phyloP scores from a whole-genome alignment of 35 echinoderm and acorn worm genomes.

The Strongylocentrotus purpuratus region DNA sequence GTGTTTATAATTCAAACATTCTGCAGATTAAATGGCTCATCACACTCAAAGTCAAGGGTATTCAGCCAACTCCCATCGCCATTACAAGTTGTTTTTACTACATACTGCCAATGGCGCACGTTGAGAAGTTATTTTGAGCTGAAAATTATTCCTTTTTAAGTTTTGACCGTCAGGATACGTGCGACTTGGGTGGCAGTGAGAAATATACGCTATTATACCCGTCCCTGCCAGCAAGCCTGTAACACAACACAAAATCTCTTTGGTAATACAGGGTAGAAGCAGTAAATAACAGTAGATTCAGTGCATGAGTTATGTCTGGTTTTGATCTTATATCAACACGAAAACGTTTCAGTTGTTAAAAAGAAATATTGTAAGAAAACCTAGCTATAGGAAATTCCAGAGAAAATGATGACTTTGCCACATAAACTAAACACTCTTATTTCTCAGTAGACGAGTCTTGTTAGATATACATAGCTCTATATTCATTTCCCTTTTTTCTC shows the following conservation, averaged over 20 bases:
- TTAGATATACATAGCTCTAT: no score
- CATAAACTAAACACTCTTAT: no score
- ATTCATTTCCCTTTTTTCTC: no score
- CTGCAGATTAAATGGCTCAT: not conserved
- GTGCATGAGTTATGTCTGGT: no score
- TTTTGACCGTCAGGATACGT: not conserved
- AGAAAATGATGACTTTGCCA: not conserved
- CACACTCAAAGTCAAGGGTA: not conserved
- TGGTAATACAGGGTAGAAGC: no score
- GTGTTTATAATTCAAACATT: conserved; percentile 8
- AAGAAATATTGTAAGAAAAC: not conserved
- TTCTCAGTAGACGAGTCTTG: no score
- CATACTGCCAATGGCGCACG: not conserved
- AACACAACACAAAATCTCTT: no score
- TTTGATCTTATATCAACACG: no score
- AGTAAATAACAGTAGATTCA: no score
- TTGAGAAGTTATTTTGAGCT: not conserved
- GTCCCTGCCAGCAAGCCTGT: no score
- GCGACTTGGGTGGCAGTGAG: not conserved
- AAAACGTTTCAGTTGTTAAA: no score
- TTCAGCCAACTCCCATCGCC: not conserved
- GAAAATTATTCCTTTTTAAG: not conserved
- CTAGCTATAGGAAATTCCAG: no score
- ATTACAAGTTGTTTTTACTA: not conserved
- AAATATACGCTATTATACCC: not conserved